Evolutionary conservation across 2,888 invertebrate genomes (phyloP), one percentile per base, ranked within the genome.

Genomic region (Pseudanteris insignis): DNA sequence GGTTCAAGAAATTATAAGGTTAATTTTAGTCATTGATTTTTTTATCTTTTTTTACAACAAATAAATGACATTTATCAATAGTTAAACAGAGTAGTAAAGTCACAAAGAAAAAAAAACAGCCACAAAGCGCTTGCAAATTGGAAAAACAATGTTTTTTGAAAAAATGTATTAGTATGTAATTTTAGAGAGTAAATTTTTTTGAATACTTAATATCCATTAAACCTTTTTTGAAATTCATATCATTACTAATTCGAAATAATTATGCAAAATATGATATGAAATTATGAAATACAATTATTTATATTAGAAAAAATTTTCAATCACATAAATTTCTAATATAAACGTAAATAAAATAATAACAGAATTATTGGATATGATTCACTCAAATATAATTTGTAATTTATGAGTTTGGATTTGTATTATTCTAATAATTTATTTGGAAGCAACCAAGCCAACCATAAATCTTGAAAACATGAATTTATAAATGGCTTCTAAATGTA

Each of bases 1-100:
- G n/a, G n/a, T n/a, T n/a, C n/a, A n/a, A n/a, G n/a, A n/a, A n/a
- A n/a, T n/a, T n/a, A n/a, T n/a, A n/a, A n/a, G n/a, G n/a, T n/a
- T n/a, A n/a, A n/a, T n/a, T n/a, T n/a, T n/a, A n/a, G n/a, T n/a
- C n/a, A n/a, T n/a, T n/a, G n/a, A n/a, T n/a, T n/a, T n/a, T n/a
- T n/a, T n/a, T n/a, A n/a, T n/a, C n/a, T n/a, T n/a, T n/a, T n/a
- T n/a, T n/a, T n/a, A n/a, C n/a, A n/a, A n/a, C n/a, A 67, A 67
- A 67, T 67, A 67, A 67, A 66, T 67, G 65, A 66, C 67, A 67
- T 48, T 63, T 21, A 7, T 65, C 63, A 57, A 50, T 59, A 63
- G 53, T 64, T 64, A 37, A 66, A 66, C 66, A 66, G 50, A 65
- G 61, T 67, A 26, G 51, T 59, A 64, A 54, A 67, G 60, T 58